Percentiles rank a stretch among this genome's conserved stretches.
phyloP scores from a whole-genome alignment of 2,888 invertebrate species.

The Augochlorella aurata region DNA sequence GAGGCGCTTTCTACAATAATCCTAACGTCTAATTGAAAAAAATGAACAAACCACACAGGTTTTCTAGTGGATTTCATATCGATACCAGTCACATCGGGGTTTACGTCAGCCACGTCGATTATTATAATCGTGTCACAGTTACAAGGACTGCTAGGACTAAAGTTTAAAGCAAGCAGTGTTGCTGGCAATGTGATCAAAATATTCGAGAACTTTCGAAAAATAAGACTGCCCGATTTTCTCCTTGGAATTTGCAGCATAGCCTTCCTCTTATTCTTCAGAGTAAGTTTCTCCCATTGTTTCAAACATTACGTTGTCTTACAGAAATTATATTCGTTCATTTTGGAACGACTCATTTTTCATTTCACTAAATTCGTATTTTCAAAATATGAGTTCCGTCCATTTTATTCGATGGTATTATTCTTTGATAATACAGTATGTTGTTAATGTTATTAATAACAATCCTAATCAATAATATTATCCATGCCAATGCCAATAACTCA shows the following conservation, averaged over 20 bases:
- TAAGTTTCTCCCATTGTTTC: conserved; percentile 80
- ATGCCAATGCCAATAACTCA: too few species aligned
- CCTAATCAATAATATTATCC: too few species aligned
- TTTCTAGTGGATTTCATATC: conserved; percentile 95
- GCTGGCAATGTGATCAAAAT: conserved; percentile 89
- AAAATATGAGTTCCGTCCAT: too few species aligned
- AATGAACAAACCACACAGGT: conserved; percentile 83
- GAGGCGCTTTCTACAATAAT: not conserved
- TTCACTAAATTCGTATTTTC: too few species aligned
- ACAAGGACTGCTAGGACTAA: conserved; percentile 89
- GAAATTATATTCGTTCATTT: too few species aligned
- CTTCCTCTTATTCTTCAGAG: conserved; percentile 89
- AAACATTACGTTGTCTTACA: too few species aligned
- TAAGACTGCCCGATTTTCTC: conserved; percentile 86
- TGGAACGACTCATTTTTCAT: not conserved
- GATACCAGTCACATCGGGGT: conserved; percentile 93
- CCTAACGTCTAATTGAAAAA: not conserved
- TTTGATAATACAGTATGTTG: too few species aligned
- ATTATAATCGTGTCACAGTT: conserved; percentile 94
- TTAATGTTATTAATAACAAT: too few species aligned
- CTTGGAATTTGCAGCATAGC: conserved; percentile 89
- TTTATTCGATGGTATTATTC: too few species aligned
- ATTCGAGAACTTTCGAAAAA: conserved; percentile 86
- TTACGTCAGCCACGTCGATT: conserved; percentile 95
- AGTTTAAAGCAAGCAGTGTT: conserved; percentile 89